phyloP scores from a whole-genome alignment of 2,113 vertebrate genomes.

The Gavialis gangeticus region DNA sequence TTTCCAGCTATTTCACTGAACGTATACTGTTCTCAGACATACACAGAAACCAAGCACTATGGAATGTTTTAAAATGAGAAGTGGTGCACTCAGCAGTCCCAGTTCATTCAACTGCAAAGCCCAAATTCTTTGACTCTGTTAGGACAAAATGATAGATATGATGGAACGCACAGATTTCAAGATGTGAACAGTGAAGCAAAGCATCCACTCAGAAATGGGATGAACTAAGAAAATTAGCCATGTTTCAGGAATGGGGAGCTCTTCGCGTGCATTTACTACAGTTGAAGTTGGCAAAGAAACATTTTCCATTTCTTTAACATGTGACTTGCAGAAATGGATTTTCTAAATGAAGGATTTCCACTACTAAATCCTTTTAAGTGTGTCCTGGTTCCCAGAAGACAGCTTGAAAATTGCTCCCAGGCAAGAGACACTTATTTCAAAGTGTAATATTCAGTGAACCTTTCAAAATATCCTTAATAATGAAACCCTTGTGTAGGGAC shows the following conservation, averaged over 20 bases:
- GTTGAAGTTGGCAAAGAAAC: constrained; percentile 68
- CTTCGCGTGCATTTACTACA: constrained; percentile 36
- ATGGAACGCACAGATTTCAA: constrained; percentile 21
- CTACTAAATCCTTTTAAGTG: constrained; percentile 78
- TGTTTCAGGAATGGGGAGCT: constrained; percentile 39
- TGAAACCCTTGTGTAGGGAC: constrained; percentile 57
- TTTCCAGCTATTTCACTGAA: constrained; percentile 56
- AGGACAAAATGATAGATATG: constrained; percentile 31
- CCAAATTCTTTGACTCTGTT: constrained; percentile 26
- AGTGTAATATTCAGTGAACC: constrained; percentile 78
- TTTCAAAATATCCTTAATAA: constrained; percentile 76
- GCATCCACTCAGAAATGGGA: constrained; percentile 30
- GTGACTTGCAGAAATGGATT: constrained; percentile 73
- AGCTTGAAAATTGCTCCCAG: constrained; percentile 74
- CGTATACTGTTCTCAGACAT: constrained; percentile 54
- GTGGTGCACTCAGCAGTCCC: constrained; percentile 36
- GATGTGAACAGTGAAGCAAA: constrained; percentile 53
- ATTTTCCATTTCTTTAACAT: constrained; percentile 72
- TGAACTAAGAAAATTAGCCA: constrained; percentile 60
- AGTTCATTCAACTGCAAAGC: constrained; percentile 50
- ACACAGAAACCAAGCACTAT: background rate
- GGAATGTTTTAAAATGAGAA: constrained; percentile 45
- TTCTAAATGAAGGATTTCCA: constrained; percentile 78
- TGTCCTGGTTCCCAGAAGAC: constrained; percentile 74
- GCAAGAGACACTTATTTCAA: constrained; percentile 73